Evolutionary conservation across 2,797 vertebrate species (phyloP), one percentile per base, ranked within the genome.

Genomic region (Neosilurus hyrtlii): DNA sequence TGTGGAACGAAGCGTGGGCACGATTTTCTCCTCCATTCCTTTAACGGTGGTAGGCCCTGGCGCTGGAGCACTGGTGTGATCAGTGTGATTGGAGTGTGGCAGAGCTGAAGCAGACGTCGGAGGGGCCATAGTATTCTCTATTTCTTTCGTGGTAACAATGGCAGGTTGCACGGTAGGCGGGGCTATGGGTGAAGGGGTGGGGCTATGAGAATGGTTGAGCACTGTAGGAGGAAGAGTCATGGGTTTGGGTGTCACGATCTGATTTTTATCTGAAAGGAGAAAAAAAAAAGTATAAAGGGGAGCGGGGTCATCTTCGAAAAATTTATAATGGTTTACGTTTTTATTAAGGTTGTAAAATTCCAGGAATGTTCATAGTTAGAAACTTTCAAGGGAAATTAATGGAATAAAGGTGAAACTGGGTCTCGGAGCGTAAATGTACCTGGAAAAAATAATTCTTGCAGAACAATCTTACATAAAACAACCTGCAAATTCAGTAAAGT

Each of bases 171-270:
- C 73, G 7, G 89, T 84, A 68, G 86, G 82, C 30, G 76, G 87
- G 49, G 10, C 63, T 7, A 85, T 35, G 67, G 74, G 54, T 24
- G 70, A 57, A 43, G 82, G 71, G 35, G 86, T 61, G 61, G 4
- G 57, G 59, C 81, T 18, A 2, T 49, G 75, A 72, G 89, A 89
- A 37, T 84, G 0, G 83, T 88, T 90, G 76, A 87, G 65, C 52
- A 66, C 81, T 57, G 86, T 62, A 0, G 51, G 22, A 7, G 91
- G 84, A 8, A 88, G 85, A 11, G 85, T 84, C 82, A 89, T 85
- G 49, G 90, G 87, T 79, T 88, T 90, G 83, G 83, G 59, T 67
- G 91, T 87, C 83, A 84, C 51, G 82, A 87, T 85, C 75, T 87
- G 83, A 88, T 83, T 26, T 79, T 87, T 83, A 88, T 86, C 91